phyloP scores from a whole-genome alignment of 2,888 invertebrate species.

The Lamellibrachia satsuma region DNA sequence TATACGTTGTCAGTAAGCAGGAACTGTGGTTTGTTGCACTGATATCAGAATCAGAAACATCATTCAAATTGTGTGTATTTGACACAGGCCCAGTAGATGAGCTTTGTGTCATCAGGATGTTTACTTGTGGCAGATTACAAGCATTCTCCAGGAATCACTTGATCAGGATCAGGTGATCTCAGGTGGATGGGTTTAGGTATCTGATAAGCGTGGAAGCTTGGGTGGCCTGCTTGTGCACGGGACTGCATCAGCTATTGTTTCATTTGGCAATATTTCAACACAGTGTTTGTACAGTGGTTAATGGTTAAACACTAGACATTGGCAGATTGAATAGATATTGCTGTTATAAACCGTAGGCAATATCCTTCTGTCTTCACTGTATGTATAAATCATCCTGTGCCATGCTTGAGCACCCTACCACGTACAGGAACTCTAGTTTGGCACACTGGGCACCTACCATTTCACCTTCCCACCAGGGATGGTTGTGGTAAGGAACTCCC shows the following conservation, averaged over 20 bases:
- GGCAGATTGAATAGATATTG: too few species aligned
- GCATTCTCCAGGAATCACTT: conserved; percentile 1
- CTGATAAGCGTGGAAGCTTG: background rate
- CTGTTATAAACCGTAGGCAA: too few species aligned
- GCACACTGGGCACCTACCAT: too few species aligned
- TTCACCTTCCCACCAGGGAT: too few species aligned
- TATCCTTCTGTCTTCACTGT: too few species aligned
- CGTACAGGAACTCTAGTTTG: too few species aligned
- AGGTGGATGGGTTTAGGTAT: background rate
- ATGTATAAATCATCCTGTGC: too few species aligned
- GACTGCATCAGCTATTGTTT: background rate
- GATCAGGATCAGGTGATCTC: conserved; percentile 1
- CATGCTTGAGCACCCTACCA: too few species aligned
- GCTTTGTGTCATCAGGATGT: background rate
- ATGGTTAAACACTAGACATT: too few species aligned
- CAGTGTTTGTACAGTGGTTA: too few species aligned
- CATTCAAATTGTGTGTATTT: background rate
- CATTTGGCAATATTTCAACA: too few species aligned
- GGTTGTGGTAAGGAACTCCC: too few species aligned
- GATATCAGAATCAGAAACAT: background rate
- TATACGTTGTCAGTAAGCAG: background rate
- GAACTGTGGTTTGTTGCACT: background rate
- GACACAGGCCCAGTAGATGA: background rate
- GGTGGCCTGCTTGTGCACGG: background rate
- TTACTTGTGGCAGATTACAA: background rate